Evolutionary conservation across 2,888 invertebrate species (phyloP).

Genomic region (Rotaria sp.): DNA sequence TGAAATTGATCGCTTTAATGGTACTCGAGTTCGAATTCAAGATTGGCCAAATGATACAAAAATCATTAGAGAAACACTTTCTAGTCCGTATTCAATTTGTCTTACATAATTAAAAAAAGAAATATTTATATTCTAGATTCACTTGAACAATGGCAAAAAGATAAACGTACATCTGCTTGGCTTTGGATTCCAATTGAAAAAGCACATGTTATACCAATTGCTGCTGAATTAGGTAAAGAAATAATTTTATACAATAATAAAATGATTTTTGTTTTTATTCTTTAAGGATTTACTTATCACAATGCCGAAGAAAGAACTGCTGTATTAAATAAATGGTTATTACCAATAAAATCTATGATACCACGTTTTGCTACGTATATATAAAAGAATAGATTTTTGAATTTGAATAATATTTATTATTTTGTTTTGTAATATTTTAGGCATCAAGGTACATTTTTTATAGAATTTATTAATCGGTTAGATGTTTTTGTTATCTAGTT

Average conservation of each 20-base stretch:
- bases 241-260: background rate
- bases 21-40: background rate
- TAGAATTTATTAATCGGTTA: background rate
- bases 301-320: background rate
- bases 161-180: background rate
- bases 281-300: background rate
- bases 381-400: background rate
- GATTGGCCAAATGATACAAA: background rate
- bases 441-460: background rate
- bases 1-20: constrained; percentile 19
- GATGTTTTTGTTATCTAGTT: background rate
- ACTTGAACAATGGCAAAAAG: constrained; percentile 6
- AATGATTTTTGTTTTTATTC: background rate
- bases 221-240: background rate
- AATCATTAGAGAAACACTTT: background rate
- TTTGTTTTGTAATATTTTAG: background rate
- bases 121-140: background rate
- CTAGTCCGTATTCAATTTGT: background rate
- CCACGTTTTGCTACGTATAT: constrained; percentile 11
- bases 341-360: background rate
- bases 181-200: constrained; percentile 27
- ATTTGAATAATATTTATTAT: too few species aligned
- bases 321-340: constrained; percentile 4
- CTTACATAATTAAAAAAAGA: background rate
- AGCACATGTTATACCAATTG: background rate